Base-by-base conservation (phyloP, 2,888 invertebrate genomes). In the Trissoscelio sp. region DNA sequence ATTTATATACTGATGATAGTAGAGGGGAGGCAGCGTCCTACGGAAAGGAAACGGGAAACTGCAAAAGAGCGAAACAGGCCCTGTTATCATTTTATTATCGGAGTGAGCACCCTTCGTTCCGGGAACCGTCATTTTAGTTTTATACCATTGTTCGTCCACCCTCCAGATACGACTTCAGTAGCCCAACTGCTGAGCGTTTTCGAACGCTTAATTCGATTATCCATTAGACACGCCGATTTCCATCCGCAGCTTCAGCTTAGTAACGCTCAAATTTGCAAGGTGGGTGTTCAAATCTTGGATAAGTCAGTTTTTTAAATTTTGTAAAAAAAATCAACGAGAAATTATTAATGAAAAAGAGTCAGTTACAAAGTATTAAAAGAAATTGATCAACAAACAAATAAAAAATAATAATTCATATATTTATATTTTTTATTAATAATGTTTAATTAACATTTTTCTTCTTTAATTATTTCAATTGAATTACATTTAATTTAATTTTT, bases 11-110 rank as follows among this genome's bases (percentile, higher is more conserved):
- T 86, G 83, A 79, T 72, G 79, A 67, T 55, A 74, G 64, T 74
- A 66, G 42, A 46, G 31, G 20, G 39, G 20, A 39, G 60, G 37
- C 6, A 66, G 58, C 16, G 53, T 58, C 12, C 34, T 51, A 55
- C 79, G 48, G 51, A 48, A 69, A 58, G 78, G 74, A 84, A 85
- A 85, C 85, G 84, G 83, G 85, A 85, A 86, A 73, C 77, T 72
- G 79, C 72, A 58, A 67, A 79, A 79, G 69, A 79, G 79, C 74
- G 74, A 79, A 74, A 74, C 69, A 55, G 74, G 73, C 69, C 73
- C 85, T 83, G 87, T 87, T 88, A 88, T 88, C 87, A 88, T 88
- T 88, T 88, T 88, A 88, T 88, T 88, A 86, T 85, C 81, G 84
- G 84, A 83, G 81, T 62, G 85, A 80, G 83, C 86, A 85, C 85